Percentiles rank a stretch among this genome's conserved stretches.
Conservation (phyloP, 2,113 vertebrate genomes). For the Theropithecus gelada region DNA sequence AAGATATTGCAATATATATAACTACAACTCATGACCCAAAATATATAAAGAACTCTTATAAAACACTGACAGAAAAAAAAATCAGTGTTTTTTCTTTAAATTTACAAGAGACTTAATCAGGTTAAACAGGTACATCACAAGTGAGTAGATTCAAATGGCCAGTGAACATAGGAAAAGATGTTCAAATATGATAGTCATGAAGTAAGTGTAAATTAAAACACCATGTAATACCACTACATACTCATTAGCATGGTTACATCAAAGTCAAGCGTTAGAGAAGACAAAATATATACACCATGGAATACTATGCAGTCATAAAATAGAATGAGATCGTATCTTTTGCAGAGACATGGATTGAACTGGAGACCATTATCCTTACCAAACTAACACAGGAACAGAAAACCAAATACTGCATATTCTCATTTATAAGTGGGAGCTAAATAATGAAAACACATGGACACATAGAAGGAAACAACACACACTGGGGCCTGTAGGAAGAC, state of each 20-base stretch:
- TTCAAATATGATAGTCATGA: not conserved
- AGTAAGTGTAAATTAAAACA: not conserved
- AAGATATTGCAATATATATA: too few relatives aligned
- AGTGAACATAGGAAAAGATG: not conserved
- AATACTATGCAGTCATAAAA: too few relatives aligned
- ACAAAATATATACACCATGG: not conserved
- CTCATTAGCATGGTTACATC: not conserved
- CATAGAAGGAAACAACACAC: too few relatives aligned
- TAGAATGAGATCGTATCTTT: too few relatives aligned
- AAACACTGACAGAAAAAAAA: not conserved
- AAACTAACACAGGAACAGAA: too few relatives aligned
- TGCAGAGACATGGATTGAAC: too few relatives aligned
- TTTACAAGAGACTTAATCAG: not conserved
- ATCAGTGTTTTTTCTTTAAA: not conserved
- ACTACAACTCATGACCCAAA: not conserved
- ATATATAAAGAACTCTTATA: not conserved
- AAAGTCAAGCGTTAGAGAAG: not conserved
- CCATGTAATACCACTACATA: not conserved
- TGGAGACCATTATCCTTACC: too few relatives aligned
- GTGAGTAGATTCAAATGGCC: not conserved
- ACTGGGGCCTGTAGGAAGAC: too few relatives aligned
- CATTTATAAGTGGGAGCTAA: too few relatives aligned
- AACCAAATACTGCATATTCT: too few relatives aligned
- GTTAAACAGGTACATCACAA: not conserved
- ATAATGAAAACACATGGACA: too few relatives aligned